Evolutionary conservation across 2,113 vertebrate species (phyloP).

Genomic region (Irena cyanogastra): DNA sequence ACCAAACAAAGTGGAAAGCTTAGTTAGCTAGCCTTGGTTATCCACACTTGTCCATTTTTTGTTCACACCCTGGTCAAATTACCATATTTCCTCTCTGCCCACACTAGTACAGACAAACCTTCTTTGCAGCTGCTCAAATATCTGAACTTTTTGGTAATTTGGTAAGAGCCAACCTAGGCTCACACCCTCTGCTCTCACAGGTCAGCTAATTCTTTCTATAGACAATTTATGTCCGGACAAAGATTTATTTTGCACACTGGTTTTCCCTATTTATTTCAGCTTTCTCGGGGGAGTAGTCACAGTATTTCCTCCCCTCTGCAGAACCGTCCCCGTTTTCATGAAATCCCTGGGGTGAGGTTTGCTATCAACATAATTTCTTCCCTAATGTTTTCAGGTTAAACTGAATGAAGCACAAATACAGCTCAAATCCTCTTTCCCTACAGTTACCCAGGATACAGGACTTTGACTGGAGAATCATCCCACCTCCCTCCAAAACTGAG

Average conservation of each 20-base stretch:
- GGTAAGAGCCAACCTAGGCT: background rate
- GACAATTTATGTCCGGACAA: background rate
- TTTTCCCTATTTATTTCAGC: background rate
- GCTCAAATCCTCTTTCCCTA: background rate
- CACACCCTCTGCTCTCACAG: background rate
- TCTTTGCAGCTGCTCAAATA: background rate
- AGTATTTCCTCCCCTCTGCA: background rate
- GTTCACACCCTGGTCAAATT: background rate
- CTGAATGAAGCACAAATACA: background rate
- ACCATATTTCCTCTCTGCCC: background rate
- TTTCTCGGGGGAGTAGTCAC: background rate
- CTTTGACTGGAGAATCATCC: background rate
- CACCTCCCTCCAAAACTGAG: background rate
- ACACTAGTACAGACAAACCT: background rate
- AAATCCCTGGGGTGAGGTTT: background rate
- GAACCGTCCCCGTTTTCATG: background rate
- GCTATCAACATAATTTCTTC: background rate
- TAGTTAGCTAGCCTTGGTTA: background rate
- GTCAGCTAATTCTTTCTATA: background rate
- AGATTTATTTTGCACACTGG: background rate
- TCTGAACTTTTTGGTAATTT: background rate
- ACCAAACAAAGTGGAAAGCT: background rate
- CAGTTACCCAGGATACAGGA: background rate
- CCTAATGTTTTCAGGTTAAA: background rate
- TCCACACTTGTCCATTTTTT: background rate